These are phyloP conservation scores for Helicoverpa assulta DNA, from an alignment of 2,888 invertebrate species.

Conservation along the genomic window DNA sequence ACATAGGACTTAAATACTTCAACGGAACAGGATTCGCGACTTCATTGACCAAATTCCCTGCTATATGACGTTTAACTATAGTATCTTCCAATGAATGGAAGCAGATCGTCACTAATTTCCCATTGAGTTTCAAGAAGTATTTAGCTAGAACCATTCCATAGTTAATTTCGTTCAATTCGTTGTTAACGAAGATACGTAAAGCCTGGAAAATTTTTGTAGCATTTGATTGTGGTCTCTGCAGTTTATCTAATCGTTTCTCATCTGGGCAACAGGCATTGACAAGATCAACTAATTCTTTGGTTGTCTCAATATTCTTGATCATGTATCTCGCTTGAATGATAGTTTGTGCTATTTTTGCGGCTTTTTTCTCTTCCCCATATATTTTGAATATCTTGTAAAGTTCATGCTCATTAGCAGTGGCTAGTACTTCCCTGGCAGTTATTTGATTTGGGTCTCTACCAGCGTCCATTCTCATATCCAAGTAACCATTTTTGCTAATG, in stretches of 20 bases:
- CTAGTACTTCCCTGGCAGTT: slow-evolving; percentile 96
- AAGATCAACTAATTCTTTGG: slow-evolving; percentile 94
- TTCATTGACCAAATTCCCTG: slow-evolving; percentile 93
- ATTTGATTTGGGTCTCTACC: slow-evolving; percentile 92
- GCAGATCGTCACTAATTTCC: slow-evolving; percentile 94
- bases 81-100: slow-evolving; percentile 98
- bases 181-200: slow-evolving; percentile 98
- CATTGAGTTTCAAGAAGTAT: slow-evolving; percentile 94
- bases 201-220: slow-evolving; percentile 98
- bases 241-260: slow-evolving; percentile 91
- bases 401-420: slow-evolving; percentile 94
- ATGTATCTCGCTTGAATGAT: slow-evolving; percentile 95
- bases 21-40: slow-evolving; percentile 93
- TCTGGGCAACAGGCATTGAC: slow-evolving; percentile 91
- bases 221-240: slow-evolving; percentile 93
- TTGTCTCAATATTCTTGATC: slow-evolving; percentile 94
- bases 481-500: slow-evolving; percentile 94
- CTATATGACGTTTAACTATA: slow-evolving; percentile 96
- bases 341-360: slow-evolving; percentile 96
- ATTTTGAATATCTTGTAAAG: slow-evolving; percentile 95
- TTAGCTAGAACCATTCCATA: slow-evolving; percentile 95
- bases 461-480: slow-evolving; percentile 99
- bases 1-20: slow-evolving; percentile 92
- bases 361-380: slow-evolving; percentile 97
- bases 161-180: slow-evolving; percentile 98